A percentile compares a stretch with the other conserved stretches of the same genome.
phyloP scores from a whole-genome alignment of 2,888 invertebrate species.

The Orchesella flavescens region DNA sequence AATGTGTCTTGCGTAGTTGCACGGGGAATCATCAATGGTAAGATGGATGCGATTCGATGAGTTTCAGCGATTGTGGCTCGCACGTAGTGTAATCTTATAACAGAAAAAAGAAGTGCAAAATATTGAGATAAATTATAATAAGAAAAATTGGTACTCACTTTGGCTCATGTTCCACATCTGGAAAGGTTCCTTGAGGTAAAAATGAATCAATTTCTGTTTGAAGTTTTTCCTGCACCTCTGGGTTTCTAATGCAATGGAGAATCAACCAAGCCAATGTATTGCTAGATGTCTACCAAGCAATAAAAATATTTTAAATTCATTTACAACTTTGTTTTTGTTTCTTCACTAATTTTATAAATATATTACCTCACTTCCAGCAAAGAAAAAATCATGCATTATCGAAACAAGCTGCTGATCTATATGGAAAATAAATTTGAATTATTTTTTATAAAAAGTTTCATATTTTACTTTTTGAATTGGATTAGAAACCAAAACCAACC shows the following conservation, averaged over 20 bases:
- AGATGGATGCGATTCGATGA: conserved; percentile 5
- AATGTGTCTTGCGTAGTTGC: not conserved
- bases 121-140: too few species aligned
- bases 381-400: not conserved
- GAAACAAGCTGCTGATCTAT: not conserved
- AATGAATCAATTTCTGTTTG: conserved; percentile 23
- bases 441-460: too few species aligned
- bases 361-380: conserved; percentile 2
- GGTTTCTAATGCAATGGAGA: not conserved
- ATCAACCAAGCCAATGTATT: not conserved
- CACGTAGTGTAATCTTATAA: conserved; percentile 11
- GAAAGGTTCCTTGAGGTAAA: not conserved
- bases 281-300: not conserved
- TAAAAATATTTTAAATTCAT: too few species aligned
- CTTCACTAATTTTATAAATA: too few species aligned
- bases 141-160: not conserved
- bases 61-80: conserved; percentile 36
- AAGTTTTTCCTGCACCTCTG: not conserved
- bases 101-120: too few species aligned
- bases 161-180: not conserved
- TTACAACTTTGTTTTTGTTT: too few species aligned
- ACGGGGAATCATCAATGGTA: conserved; percentile 13
- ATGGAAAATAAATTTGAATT: too few species aligned
- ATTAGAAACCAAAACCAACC: too few species aligned
- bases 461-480: too few species aligned